A percentile compares a stretch with the other conserved stretches of the same genome.
phyloP scores from a whole-genome alignment of 2,797 vertebrate species.

The Chelmon rostratus region DNA sequence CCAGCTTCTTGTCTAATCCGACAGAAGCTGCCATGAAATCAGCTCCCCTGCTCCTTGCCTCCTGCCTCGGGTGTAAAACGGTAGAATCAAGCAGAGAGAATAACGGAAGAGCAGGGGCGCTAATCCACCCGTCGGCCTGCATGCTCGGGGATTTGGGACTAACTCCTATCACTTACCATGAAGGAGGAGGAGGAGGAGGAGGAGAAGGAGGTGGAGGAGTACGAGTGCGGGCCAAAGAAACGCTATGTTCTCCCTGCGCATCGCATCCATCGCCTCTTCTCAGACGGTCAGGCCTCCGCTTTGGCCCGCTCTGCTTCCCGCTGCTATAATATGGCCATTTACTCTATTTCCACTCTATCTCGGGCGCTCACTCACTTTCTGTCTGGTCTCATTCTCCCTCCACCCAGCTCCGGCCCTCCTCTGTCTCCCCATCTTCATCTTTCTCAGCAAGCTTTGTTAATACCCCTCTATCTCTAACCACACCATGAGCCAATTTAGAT shows the following conservation, averaged over 20 bases:
- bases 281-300: constrained; percentile 36
- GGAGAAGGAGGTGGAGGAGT: constrained; percentile 49
- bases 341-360: constrained; percentile 7
- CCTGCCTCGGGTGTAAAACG: constrained; percentile 66
- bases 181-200: constrained; percentile 55
- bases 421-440: constrained; percentile 20
- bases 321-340: constrained; percentile 27
- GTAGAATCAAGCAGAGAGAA: constrained; percentile 67
- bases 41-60: constrained; percentile 66
- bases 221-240: constrained; percentile 41
- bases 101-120: constrained; percentile 44
- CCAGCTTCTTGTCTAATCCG: constrained; percentile 74
- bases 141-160: constrained; percentile 67
- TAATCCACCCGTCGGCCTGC: constrained; percentile 73
- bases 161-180: constrained; percentile 67
- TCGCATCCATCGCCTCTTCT: constrained; percentile 27
- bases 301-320: background rate
- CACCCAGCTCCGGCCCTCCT: background rate
- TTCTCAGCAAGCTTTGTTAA: constrained; percentile 52
- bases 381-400: constrained; percentile 16
- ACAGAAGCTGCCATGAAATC: constrained; percentile 80
- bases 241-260: constrained; percentile 29
- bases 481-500: constrained; percentile 60
- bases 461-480: constrained; percentile 41
- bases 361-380: constrained; percentile 9